These are phyloP conservation scores for Scaptomyza reducta DNA, from an alignment of 2,888 invertebrate species.

Conservation along the genomic window DNA sequence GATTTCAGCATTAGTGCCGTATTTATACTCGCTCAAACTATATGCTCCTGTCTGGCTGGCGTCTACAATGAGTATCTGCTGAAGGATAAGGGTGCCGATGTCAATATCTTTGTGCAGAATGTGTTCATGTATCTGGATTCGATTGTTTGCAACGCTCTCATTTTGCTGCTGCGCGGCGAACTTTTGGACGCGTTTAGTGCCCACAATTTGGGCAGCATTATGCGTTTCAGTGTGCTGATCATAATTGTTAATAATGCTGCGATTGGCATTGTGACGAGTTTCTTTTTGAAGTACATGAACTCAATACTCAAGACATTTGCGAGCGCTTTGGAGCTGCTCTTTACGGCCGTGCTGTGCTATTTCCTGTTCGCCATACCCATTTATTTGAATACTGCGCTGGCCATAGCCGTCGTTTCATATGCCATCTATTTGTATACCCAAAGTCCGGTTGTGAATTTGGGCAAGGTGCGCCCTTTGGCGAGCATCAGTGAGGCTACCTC, in stretches of 20 bases:
- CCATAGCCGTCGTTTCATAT: slow-evolving; percentile 92
- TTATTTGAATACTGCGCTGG: slow-evolving; percentile 91
- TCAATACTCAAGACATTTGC: slow-evolving; percentile 98
- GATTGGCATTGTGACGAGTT: slow-evolving; percentile 96
- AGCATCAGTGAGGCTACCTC: slow-evolving; percentile 58
- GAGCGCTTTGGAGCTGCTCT: slow-evolving; percentile 94
- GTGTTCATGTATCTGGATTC: slow-evolving; percentile 98
- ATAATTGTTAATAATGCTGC: slow-evolving; percentile 95
- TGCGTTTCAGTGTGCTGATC: slow-evolving; percentile 89
- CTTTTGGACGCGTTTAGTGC: slow-evolving; percentile 87
- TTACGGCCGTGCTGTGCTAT: slow-evolving; percentile 95
- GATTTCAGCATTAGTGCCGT: slow-evolving; percentile 87
- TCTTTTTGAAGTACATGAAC: slow-evolving; percentile 96
- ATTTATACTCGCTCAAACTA: slow-evolving; percentile 90
- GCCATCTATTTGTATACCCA: slow-evolving; percentile 94
- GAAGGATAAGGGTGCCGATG: slow-evolving; percentile 92
- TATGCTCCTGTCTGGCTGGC: slow-evolving; percentile 96
- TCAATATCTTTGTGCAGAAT: slow-evolving; percentile 96
- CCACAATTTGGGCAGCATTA: slow-evolving; percentile 86
- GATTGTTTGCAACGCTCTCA: slow-evolving; percentile 93
- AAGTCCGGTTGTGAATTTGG: slow-evolving; percentile 91
- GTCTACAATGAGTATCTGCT: slow-evolving; percentile 97
- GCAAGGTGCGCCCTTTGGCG: slow-evolving; percentile 76
- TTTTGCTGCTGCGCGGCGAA: slow-evolving; percentile 89
- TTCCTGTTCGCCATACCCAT: slow-evolving; percentile 93